Base-by-base conservation (phyloP, 2,888 invertebrate species). In the Rugalucina vietnamica region DNA sequence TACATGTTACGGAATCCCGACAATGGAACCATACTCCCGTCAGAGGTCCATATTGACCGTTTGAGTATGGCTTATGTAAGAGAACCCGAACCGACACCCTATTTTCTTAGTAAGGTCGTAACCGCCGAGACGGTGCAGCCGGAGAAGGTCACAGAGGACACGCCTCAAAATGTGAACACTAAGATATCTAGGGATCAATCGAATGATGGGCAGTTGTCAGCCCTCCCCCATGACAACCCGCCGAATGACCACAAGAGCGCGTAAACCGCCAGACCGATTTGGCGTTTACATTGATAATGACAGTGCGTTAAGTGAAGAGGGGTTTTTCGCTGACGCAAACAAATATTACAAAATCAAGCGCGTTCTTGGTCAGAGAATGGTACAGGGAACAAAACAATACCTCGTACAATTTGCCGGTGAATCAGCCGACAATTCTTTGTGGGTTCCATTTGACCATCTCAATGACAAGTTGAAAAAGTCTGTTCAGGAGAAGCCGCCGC, bases 1-100 rank as follows among this genome's bases (percentile, higher is more conserved):
- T 73, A 60, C 71, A 10, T 39, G n/a, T 74, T 82, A 36, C n/a
- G 34, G 27, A 78, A 82, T 75, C 74, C 70, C 18, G 27, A 78
- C 14, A 27, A 24, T 60, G 60, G 60, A 27, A n/a, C 24, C n/a
- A n/a, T 60, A 10, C n/a, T 12, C 10, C 8, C 8, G 60, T n/a
- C n/a, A 29, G 24, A n/a, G 29, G 60, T 60, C n/a, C 60, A 60
- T n/a, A 60, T 8, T 27, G 29, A 60, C 29, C n/a, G 60, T 10
- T 29, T 60, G 50, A 49, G n/a, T 18, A 49, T 49, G 50, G 50
- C 50, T 49, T 49, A 49, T 49, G 50, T 49, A 14, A 8, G 60
- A 29, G 60, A 60, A 60, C 12, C 8, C 8, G n/a, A 60, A 8
- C 60, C 60, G n/a, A 27, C 60, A 10, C 60, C 60, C n/a, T 60